A percentile compares a stretch with the other conserved stretches of the same genome.
Evolutionary conservation across 2,888 invertebrate species (phyloP).

Genomic region (Caenorhabditis drosophilae): DNA sequence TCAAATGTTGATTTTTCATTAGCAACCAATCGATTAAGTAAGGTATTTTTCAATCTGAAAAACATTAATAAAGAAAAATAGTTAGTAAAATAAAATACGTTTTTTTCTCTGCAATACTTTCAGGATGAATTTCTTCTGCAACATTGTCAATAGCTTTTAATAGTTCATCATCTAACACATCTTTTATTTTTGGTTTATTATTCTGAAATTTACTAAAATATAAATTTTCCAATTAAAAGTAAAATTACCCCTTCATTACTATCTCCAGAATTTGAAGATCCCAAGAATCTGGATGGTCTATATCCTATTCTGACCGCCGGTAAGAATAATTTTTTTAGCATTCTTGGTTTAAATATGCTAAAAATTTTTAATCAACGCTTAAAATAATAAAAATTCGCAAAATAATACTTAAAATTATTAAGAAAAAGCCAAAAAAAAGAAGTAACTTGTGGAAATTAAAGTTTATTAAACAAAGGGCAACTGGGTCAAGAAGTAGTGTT

Average conservation of each 20-base stretch:
- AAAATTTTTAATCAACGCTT: neutral
- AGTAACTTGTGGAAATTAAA: no score
- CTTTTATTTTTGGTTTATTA: slow-evolving; percentile 39
- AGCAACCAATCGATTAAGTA: slow-evolving; percentile 45
- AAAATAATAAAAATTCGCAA: neutral
- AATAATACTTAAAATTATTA: no score
- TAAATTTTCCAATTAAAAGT: neutral
- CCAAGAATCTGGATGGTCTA: slow-evolving; percentile 8
- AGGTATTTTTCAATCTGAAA: slow-evolving; percentile 42
- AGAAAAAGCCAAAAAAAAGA: no score
- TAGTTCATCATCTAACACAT: slow-evolving; percentile 47
- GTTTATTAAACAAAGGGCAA: no score
- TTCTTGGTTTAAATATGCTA: neutral
- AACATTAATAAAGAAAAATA: neutral
- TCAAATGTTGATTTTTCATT: slow-evolving; percentile 53
- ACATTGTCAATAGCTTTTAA: slow-evolving; percentile 48
- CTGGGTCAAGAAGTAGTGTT: no score
- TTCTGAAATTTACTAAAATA: slow-evolving; percentile 33
- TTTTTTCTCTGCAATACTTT: slow-evolving; percentile 35
- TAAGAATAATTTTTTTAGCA: slow-evolving; percentile 24
- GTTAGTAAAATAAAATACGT: slow-evolving; percentile 12
- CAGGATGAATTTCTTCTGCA: slow-evolving; percentile 36
- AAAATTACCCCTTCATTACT: slow-evolving; percentile 20
- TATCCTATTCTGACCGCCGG: slow-evolving; percentile 14
- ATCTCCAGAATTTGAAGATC: slow-evolving; percentile 6